Conservation (phyloP, 2,113 vertebrate species). For the Onychostruthus taczanowskii region DNA sequence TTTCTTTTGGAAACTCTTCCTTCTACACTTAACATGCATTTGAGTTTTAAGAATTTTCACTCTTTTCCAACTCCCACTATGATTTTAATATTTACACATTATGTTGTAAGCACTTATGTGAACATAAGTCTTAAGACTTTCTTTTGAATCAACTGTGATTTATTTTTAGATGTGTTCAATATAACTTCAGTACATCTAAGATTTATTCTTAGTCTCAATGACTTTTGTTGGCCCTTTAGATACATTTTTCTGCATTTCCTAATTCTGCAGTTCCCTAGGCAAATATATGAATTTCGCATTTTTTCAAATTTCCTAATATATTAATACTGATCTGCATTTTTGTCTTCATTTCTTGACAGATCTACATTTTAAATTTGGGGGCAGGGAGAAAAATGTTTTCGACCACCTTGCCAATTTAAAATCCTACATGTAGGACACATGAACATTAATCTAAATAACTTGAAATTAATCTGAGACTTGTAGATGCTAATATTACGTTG, state of each 20-base stretch:
- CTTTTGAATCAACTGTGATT: not conserved
- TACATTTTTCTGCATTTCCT: not conserved
- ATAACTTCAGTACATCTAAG: not conserved
- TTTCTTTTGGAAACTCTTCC: not conserved
- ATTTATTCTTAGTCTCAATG: not conserved
- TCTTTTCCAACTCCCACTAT: not conserved
- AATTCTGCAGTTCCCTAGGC: not conserved
- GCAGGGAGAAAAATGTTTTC: not conserved
- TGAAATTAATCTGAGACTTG: not conserved
- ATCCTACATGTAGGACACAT: not conserved
- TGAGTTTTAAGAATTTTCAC: constrained; percentile 22
- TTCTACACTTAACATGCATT: not conserved
- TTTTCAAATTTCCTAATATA: not conserved
- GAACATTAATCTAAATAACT: not conserved
- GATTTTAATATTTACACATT: not conserved
- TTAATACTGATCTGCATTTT: not conserved
- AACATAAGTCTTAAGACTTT: not conserved
- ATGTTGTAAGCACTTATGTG: not conserved
- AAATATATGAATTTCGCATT: not conserved
- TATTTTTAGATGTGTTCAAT: not conserved
- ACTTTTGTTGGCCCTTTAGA: not conserved
- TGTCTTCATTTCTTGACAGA: not conserved
- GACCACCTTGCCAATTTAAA: constrained; percentile 9
- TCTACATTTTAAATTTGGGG: not conserved
- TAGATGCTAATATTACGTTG: not conserved